Evolutionary conservation across 1,140 invertebrate genomes (phyloP).

Genomic region (Aradophagus sp.): DNA sequence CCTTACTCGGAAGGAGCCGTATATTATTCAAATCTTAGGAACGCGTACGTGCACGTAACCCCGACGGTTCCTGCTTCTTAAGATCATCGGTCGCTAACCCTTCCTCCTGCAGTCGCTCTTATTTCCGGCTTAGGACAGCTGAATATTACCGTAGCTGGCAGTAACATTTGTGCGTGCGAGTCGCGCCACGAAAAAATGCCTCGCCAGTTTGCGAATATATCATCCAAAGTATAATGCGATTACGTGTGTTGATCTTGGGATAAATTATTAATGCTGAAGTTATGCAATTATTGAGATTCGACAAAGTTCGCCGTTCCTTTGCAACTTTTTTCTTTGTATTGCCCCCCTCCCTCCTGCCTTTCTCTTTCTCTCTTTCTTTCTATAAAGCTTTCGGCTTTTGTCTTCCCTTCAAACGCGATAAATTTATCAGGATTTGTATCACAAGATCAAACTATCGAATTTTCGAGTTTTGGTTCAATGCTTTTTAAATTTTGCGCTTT

Average conservation of each 20-base stretch:
- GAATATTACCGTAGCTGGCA: slow-evolving; percentile 37
- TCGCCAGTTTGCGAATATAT: slow-evolving; percentile 52
- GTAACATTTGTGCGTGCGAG: slow-evolving; percentile 40
- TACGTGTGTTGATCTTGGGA: slow-evolving; percentile 45
- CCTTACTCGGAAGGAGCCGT: slow-evolving; percentile 65
- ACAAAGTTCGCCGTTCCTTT: slow-evolving; percentile 18
- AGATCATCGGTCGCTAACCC: slow-evolving; percentile 66
- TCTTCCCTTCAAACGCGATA: too few relatives aligned
- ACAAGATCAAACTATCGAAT: slow-evolving; percentile 13
- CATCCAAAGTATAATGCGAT: slow-evolving; percentile 42
- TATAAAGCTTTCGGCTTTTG: too few relatives aligned
- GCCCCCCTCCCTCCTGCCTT: too few relatives aligned
- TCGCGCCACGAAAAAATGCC: slow-evolving; percentile 40
- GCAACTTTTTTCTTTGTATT: slow-evolving; percentile 3
- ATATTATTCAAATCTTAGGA: slow-evolving; percentile 72
- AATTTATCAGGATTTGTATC: slow-evolving; percentile 25
- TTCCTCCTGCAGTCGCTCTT: slow-evolving; percentile 62
- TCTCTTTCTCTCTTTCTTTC: too few relatives aligned
- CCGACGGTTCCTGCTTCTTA: slow-evolving; percentile 63
- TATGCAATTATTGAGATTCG: slow-evolving; percentile 49
- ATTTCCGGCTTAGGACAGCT: slow-evolving; percentile 68
- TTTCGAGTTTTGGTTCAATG: slow-evolving; percentile 19
- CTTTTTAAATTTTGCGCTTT: too few relatives aligned
- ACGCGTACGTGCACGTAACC: slow-evolving; percentile 73
- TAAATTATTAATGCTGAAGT: slow-evolving; percentile 50